Evolutionary conservation across 2,888 invertebrate genomes (phyloP).

Genomic region (Anthoptus insignis): DNA sequence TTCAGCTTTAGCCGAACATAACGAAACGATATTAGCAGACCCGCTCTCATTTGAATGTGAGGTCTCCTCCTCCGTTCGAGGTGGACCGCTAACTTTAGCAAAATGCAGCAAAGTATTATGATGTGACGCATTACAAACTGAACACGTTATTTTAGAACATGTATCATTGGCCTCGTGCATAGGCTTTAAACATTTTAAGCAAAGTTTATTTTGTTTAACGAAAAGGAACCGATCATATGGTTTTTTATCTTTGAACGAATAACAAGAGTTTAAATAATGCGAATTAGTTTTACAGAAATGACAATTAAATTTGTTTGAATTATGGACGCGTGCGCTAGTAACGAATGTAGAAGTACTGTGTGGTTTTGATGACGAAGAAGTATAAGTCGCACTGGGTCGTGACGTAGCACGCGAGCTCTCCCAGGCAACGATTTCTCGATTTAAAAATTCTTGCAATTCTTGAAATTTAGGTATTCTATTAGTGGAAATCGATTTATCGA

Average conservation of each 20-base stretch:
- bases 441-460: neutral
- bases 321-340: neutral
- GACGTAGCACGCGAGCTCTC: neutral
- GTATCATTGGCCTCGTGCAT: neutral
- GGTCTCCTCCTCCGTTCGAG: neutral
- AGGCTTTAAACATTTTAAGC: constrained; percentile 5
- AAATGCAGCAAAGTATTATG: neutral
- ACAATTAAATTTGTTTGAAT: neutral
- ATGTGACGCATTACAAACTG: neutral
- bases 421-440: neutral
- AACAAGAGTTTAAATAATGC: neutral
- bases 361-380: neutral
- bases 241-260: neutral
- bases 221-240: constrained; percentile 3
- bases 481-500: constrained; percentile 5
- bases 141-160: neutral
- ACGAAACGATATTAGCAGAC: neutral
- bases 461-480: constrained; percentile 2
- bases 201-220: constrained; percentile 7
- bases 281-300: neutral
- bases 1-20: neutral
- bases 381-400: neutral
- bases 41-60: neutral
- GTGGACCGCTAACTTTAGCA: neutral
- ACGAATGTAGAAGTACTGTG: neutral